A percentile compares a stretch with the other conserved stretches of the same genome.
phyloP scores from a whole-genome alignment of 2,888 invertebrate species.

The Cantharis lateralis region DNA sequence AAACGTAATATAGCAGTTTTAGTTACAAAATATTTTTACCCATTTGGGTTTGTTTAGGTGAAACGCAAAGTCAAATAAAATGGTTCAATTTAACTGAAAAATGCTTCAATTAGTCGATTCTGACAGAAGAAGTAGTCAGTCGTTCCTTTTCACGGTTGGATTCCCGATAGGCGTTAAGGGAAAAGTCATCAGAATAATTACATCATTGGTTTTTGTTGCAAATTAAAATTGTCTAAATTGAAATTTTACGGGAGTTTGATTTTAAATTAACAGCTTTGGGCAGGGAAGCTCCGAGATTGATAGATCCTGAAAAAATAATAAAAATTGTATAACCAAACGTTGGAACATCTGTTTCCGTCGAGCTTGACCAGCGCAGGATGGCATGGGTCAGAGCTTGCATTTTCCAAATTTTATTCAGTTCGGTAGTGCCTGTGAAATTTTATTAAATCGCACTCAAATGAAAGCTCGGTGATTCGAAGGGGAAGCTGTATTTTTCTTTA shows the following conservation, averaged over 20 bases:
- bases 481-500: neutral
- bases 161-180: neutral
- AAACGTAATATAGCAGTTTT: too few species aligned
- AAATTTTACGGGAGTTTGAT: neutral
- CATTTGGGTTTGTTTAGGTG: neutral
- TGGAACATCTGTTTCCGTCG: neutral
- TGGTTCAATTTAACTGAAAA: neutral
- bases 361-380: neutral
- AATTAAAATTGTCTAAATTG: neutral
- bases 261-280: neutral
- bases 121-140: neutral
- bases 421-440: neutral
- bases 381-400: neutral
- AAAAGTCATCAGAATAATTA: neutral
- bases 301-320: neutral
- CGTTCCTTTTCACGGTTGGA: neutral
- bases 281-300: neutral
- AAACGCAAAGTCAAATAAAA: neutral
- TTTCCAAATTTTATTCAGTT: neutral
- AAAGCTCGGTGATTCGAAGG: neutral
- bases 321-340: neutral
- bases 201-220: neutral
- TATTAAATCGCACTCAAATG: neutral
- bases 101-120: neutral
- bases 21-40: neutral